Evolutionary conservation across 1,140 invertebrate species (phyloP).

Genomic region (Eumaeus atala): DNA sequence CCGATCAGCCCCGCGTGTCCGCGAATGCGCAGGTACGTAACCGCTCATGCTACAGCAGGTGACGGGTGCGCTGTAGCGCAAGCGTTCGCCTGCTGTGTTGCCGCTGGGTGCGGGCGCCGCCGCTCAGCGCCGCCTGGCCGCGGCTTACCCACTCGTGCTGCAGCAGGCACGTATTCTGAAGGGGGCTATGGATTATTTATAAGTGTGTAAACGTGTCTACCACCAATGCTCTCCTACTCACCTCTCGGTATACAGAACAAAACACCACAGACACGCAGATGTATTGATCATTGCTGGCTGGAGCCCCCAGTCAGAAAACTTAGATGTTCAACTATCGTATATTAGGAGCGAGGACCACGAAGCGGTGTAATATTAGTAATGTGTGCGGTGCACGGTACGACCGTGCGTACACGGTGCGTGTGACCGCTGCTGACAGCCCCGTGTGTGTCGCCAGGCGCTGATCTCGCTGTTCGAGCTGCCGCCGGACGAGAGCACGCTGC

Average conservation of each 20-base stretch:
- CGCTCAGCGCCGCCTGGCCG: slow-evolving; percentile 76
- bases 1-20: slow-evolving; percentile 76
- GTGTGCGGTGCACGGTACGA: too few relatives aligned
- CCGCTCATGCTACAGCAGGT: slow-evolving; percentile 90
- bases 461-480: slow-evolving; percentile 93
- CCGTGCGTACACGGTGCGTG: too few relatives aligned
- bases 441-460: slow-evolving; percentile 75
- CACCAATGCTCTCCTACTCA: too few relatives aligned
- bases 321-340: too few relatives aligned
- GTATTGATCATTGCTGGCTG: too few relatives aligned
- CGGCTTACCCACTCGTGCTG: slow-evolving; percentile 77
- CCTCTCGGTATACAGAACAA: too few relatives aligned
- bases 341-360: too few relatives aligned
- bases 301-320: too few relatives aligned
- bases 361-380: slow-evolving; percentile 44
- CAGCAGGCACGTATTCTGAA: slow-evolving; percentile 92
- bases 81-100: slow-evolving; percentile 88
- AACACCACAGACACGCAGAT: too few relatives aligned
- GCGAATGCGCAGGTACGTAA: too few relatives aligned
- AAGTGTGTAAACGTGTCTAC: too few relatives aligned
- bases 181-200: slow-evolving; percentile 86
- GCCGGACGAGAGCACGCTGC: slow-evolving; percentile 83
- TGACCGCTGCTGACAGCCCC: too few relatives aligned
- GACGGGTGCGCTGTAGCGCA: slow-evolving; percentile 85
- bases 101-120: slow-evolving; percentile 76